Percentiles rank a stretch among this genome's conserved stretches.
These are phyloP conservation scores for Eulemur albifrons DNA, from an alignment of 2,797 vertebrate species.

Conservation along the genomic window DNA sequence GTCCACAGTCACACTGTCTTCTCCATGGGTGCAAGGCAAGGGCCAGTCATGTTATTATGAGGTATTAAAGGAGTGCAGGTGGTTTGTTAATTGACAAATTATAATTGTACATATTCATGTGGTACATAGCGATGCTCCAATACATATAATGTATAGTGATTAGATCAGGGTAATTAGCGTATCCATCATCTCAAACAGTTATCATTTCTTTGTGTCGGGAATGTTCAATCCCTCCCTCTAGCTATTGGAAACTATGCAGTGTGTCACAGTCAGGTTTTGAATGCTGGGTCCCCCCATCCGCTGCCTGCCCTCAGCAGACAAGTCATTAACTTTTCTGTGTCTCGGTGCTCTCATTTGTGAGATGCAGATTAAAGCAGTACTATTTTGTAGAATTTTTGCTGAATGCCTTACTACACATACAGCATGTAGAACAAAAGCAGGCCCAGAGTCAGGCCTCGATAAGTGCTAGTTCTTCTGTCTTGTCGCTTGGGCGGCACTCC, in stretches of 20 bases:
- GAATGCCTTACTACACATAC: not conserved
- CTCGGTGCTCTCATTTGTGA: not conserved
- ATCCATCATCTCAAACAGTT: not conserved
- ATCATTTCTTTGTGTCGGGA: not conserved
- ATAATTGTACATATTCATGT: not conserved
- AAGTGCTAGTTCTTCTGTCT: not conserved
- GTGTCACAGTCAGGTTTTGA: not conserved
- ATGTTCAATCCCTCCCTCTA: not conserved
- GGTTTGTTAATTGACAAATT: not conserved
- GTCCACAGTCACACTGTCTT: not conserved
- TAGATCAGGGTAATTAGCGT: not conserved
- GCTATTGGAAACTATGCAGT: not conserved
- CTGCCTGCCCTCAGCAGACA: not conserved
- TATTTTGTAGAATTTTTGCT: not conserved
- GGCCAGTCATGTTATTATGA: not conserved
- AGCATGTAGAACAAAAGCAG: not conserved
- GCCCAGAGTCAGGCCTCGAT: not conserved
- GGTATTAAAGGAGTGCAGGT: fast-evolving
- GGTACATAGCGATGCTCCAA: not conserved
- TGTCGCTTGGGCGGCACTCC: not conserved
- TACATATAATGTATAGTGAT: not conserved
- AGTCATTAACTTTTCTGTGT: not conserved
- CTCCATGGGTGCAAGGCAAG: too few relatives aligned
- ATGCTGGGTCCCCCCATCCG: not conserved
- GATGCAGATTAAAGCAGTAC: not conserved